Percentiles rank a stretch among this genome's conserved stretches.
These are phyloP conservation scores for Aleiodes leptofemur DNA, from an alignment of 2,888 invertebrate species.

Conservation along the genomic window DNA sequence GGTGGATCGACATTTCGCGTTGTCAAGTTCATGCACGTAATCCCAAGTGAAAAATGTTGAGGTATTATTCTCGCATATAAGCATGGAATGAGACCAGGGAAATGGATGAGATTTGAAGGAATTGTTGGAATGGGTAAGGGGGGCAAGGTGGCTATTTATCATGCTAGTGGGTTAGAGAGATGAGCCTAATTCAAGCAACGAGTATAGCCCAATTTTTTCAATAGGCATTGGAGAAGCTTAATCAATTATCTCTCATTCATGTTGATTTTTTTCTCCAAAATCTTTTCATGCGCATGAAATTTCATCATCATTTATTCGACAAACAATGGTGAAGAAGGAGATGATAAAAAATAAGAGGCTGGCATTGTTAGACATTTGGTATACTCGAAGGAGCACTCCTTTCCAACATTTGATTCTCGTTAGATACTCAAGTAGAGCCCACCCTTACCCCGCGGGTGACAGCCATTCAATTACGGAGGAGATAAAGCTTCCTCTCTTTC, in stretches of 20 bases:
- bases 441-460: constrained; percentile 28
- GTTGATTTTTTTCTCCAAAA: background rate
- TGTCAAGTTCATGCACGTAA: constrained; percentile 34
- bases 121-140: background rate
- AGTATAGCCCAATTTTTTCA: constrained; percentile 16
- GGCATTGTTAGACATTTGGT: constrained; percentile 14
- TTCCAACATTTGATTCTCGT: constrained; percentile 33
- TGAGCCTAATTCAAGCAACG: constrained; percentile 13
- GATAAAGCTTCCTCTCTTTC: constrained; percentile 36
- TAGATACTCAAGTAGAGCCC: constrained; percentile 16
- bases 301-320: constrained; percentile 20
- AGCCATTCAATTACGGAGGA: constrained; percentile 44
- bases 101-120: constrained; percentile 29
- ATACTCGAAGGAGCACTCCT: constrained; percentile 8
- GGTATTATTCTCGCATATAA: constrained; percentile 24
- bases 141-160: background rate
- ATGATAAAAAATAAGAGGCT: constrained; percentile 17
- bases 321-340: constrained; percentile 17
- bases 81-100: background rate
- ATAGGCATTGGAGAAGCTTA: constrained; percentile 20
- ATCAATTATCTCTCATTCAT: constrained; percentile 22
- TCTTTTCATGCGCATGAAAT: constrained; percentile 19
- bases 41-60: constrained; percentile 35
- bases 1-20: constrained; percentile 31
- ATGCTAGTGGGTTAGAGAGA: constrained; percentile 20